A percentile compares a stretch with the other conserved stretches of the same genome.
Conservation (phyloP, 1,140 invertebrate genomes). For the Drosophila cardini region DNA sequence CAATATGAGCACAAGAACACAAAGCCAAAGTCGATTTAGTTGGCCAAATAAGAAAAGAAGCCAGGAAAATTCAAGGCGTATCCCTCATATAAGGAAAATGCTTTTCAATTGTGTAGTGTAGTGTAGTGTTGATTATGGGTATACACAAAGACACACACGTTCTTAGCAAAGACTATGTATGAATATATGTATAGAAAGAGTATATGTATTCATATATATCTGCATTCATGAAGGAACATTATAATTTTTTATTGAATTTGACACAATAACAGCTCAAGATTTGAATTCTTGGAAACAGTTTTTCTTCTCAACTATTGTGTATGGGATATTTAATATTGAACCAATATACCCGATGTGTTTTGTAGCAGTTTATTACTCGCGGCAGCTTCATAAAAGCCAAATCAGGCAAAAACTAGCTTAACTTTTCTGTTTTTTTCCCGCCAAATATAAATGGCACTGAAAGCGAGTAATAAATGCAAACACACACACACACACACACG, state of each 20-base stretch:
- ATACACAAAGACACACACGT: neutral
- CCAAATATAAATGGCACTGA: constrained; percentile 78
- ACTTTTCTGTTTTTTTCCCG: too few relatives aligned
- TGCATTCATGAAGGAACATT: constrained; percentile 1
- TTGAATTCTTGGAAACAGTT: neutral
- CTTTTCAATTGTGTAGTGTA: neutral
- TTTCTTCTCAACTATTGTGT: constrained; percentile 1
- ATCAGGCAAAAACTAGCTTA: constrained; percentile 26
- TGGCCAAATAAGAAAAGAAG: constrained; percentile 62
- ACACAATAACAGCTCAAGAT: constrained; percentile 47
- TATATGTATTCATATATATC: constrained; percentile 2
- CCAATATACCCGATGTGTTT: neutral
- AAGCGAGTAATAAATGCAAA: constrained; percentile 78
- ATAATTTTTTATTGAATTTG: constrained; percentile 35
- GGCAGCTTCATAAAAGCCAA: constrained; percentile 47
- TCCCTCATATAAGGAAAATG: constrained; percentile 3
- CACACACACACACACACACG: constrained; percentile 27
- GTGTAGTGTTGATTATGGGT: neutral
- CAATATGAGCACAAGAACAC: constrained; percentile 20
- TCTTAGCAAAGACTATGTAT: neutral
- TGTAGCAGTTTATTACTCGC: neutral
- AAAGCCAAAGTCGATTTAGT: constrained; percentile 76
- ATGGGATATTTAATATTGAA: neutral
- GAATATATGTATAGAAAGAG: neutral
- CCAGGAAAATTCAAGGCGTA: constrained; percentile 52